phyloP scores from a whole-genome alignment of 2,797 vertebrate species.

The Gymnothorax reevesii region DNA sequence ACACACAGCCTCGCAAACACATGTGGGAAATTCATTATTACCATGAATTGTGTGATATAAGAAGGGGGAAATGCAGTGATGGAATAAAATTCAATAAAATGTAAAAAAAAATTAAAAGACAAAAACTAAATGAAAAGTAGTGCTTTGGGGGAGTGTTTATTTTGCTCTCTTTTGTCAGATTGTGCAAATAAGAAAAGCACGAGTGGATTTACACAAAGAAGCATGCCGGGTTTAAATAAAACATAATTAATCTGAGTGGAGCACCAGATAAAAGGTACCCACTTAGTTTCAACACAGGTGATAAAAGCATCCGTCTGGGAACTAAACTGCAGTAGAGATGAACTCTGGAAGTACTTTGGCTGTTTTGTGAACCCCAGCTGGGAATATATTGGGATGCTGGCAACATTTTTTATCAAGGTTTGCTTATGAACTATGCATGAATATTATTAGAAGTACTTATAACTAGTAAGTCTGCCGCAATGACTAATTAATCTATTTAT shows the following conservation, averaged over 20 bases:
- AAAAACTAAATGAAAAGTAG: background rate
- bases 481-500: no score
- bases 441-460: no score
- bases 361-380: background rate
- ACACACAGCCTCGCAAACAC: background rate
- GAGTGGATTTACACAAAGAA: background rate
- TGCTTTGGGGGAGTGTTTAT: background rate
- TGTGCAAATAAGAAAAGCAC: conserved; percentile 8
- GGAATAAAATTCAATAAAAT: background rate
- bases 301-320: background rate
- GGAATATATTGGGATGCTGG: background rate
- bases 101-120: background rate
- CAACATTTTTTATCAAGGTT: no score
- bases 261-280: background rate
- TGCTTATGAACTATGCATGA: no score
- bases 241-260: conserved; percentile 1
- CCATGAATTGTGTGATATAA: background rate
- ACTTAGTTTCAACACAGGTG: conserved; percentile 3
- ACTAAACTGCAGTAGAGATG: background rate
- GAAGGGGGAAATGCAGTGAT: background rate
- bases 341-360: background rate
- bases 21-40: background rate
- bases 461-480: no score
- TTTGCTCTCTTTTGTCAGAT: background rate
- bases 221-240: background rate